Evolutionary conservation across 2,888 invertebrate species (phyloP), one percentile per base, ranked within the genome.

Genomic region (Parelbella ahira): DNA sequence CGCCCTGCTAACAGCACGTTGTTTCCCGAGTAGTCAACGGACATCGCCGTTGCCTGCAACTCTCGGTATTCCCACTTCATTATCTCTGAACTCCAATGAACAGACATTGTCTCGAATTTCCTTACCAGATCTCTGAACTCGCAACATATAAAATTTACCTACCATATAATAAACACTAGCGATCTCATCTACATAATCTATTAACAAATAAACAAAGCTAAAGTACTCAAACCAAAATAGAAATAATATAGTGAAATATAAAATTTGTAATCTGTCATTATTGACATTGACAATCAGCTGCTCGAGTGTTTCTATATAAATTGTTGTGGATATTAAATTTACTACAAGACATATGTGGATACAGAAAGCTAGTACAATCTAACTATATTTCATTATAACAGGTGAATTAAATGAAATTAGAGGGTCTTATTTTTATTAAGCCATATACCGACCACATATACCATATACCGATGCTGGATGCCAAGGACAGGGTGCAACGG

Each of bases 31-130:
- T 91, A 93, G 77, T 96, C 95, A 21, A 97, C 93, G 44, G 97
- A 95, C 96, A 97, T 97, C 8, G 96, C 94, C 62, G 94, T 97
- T 2, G 97, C 97, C 90, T 97, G 91, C 24, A 97, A 82, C 73
- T 97, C 97, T 47, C 94, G 90, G 69, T 95, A 95, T 68, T 97
- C 97, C 66, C 88, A 88, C 68, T 88, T 88, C 70, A 86, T 74
- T 21, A 79, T 68, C 60, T 88, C 88, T 18, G 88, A 82, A 63
- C 82, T 88, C 88, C 88, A 88, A 51, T 87, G 87, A 11, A 86
- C 81, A 8, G 87, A 73, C 86, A 88, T 80, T 42, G 23, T 15
- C 3, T 2, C 4, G 5, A 12, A 44, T 1, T 28, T 27, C 1
- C 24, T 36, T n/a, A 18, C 11, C 7, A 29, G n/a, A 4, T 9